Base-by-base conservation (phyloP, 2,797 vertebrate species). In the Aselliscus stoliczkanus region DNA sequence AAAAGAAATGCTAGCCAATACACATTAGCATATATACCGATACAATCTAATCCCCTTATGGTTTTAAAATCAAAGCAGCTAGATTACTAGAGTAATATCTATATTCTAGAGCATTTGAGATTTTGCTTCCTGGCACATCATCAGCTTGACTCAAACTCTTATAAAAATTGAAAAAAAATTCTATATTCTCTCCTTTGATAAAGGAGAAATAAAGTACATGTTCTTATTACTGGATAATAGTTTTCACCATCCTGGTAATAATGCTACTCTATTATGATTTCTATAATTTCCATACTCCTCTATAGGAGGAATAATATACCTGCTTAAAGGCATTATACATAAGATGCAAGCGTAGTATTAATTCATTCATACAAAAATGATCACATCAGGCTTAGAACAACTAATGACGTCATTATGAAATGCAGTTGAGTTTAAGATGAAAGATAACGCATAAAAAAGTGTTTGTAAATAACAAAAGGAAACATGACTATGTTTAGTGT, bases 51-150 rank as follows among this genome's bases (percentile, higher is more conserved):
- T 69, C 44, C 88, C 31, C 34, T 52, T 73, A 75, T n/a, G 27
- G 56, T 75, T 96, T 96, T 92, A 62, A 92, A 90, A 81, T 84
- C 34, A 77, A 79, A 95, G 65, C 70, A 25, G 4, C 58, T 70
- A 80, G 31, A 20, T 44, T 47, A 73, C 50, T 77, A 88, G 7
- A 88, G n/a, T 17, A 87, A 39, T n/a, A 93, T 73, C 75, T 85
- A 44, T 42, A 84, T 37, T 50, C 47, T 50, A 2, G 47, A 50
- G 47, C 13, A 50, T 50, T 50, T 50, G 47, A 50, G 47, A 50
- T 50, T 50, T 13, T 50, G 47, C 47, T 15, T 50, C 13, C 47
- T 50, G 47, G 47, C 14, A 14, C 47, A 13, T 50, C 14, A 50
- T 50, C 47, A 50, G 12, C 14, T 15, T 50, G 47, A 50, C 13